A percentile compares a stretch with the other conserved stretches of the same genome.
phyloP scores from a whole-genome alignment of 2,113 vertebrate species.

The Addax nasomaculatus region DNA sequence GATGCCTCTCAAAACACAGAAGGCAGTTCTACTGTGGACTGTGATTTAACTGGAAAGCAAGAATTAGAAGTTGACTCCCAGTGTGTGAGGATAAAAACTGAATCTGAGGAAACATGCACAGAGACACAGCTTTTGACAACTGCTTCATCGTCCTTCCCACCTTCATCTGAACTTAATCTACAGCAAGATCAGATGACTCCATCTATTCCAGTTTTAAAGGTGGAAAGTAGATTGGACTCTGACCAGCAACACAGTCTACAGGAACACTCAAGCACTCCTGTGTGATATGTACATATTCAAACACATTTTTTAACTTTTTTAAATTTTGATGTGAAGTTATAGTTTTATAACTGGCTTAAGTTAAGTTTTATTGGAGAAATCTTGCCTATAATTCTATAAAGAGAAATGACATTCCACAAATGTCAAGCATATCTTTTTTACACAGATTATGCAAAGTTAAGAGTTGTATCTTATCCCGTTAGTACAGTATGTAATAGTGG shows the following conservation, averaged over 20 bases:
- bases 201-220: constrained; percentile 79
- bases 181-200: constrained; percentile 77
- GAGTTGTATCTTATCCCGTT: constrained; percentile 88
- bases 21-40: constrained; percentile 75
- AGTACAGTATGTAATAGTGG: constrained; percentile 87
- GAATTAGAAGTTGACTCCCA: constrained; percentile 80
- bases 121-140: constrained; percentile 79
- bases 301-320: constrained; percentile 88
- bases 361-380: constrained; percentile 89
- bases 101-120: constrained; percentile 81
- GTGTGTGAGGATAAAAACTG: constrained; percentile 79
- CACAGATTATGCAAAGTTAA: constrained; percentile 89
- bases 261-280: constrained; percentile 80
- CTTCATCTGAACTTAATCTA: constrained; percentile 77
- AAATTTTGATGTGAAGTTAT: constrained; percentile 91
- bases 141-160: constrained; percentile 69
- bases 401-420: constrained; percentile 89
- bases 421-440: constrained; percentile 90
- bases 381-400: constrained; percentile 91
- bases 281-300: constrained; percentile 86
- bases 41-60: constrained; percentile 74
- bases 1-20: constrained; percentile 77
- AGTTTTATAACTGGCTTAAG: constrained; percentile 90
- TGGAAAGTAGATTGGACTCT: constrained; percentile 81
- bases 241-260: constrained; percentile 80